Base-by-base conservation (phyloP, 2,888 invertebrate species). In the Fissipunctia ypsillon region DNA sequence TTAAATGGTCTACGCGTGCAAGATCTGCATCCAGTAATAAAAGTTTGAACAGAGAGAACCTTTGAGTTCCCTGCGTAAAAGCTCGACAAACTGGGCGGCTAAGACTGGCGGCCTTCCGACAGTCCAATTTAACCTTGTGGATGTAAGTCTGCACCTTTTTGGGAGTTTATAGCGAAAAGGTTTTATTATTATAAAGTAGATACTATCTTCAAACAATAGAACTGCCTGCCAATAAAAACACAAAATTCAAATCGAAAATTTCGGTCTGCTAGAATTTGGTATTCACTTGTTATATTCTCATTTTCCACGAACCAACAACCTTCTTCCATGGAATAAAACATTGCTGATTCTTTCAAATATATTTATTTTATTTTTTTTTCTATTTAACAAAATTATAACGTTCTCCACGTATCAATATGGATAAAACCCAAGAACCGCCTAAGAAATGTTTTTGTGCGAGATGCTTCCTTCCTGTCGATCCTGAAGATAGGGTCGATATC, bases 361-460 rank as follows among this genome's bases (percentile, higher is more conserved):
- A 72, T 78, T 83, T 83, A n/a, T 73, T 70, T 63, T 74, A 54
- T 45, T 10, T 69, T 69, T 82, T 84, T 80, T 83, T 83, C 75
- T 65, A 84, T 65, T 54, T 75, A 59, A 81, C 88, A 85, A 90
- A 91, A 90, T 90, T 91, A 48, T n/a, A 74, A 83, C 81, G 84
- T 87, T 81, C 61, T 14, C 60, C 28, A 59, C 48, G 28, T 63
- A 64, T 75, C 74, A 87, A 76, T 80, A 95, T 94, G 94, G 93
- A 93, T 80, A 92, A 90, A 80, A 85, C 84, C 71, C 90, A 92
- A 81, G 95, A 94, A 59, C 88, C 89, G 69, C 81, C 91, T 60
- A 95, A 94, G 83, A 95, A 95, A 90, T 94, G 93, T 86, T 96
- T 92, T 83, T 96, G 96, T 87, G 91, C 95, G 60, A 90, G 95